Evolutionary conservation across 2,797 vertebrate species (phyloP).

Genomic region (Thunnus albacares): DNA sequence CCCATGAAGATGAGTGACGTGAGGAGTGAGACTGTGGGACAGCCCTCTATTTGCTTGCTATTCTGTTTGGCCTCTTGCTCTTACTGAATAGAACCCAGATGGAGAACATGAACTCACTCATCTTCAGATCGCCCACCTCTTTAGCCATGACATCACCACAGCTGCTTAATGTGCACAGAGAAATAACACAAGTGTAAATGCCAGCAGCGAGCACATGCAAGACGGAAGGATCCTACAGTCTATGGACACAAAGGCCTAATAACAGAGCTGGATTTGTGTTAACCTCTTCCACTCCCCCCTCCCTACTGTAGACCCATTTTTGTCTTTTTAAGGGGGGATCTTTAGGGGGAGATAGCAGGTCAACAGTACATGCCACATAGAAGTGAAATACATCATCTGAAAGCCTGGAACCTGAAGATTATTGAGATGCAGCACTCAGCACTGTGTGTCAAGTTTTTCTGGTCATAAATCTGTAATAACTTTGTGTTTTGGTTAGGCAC

Average conservation of each 20-base stretch:
- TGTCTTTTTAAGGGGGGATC: no score
- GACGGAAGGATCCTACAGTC: slow-evolving; percentile 13
- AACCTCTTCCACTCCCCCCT: no score
- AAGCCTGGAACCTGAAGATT: no score
- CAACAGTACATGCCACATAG: no score
- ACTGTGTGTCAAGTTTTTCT: no score
- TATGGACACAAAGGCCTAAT: background rate
- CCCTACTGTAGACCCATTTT: no score
- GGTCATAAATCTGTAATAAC: no score
- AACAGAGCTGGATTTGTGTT: slow-evolving; percentile 6
- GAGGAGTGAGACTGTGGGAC: slow-evolving; percentile 40
- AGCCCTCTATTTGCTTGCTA: slow-evolving; percentile 54
- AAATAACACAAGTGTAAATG: slow-evolving; percentile 60
- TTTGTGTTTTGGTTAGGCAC: no score
- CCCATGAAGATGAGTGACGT: slow-evolving; percentile 55
- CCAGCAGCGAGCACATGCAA: slow-evolving; percentile 45
- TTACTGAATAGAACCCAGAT: slow-evolving; percentile 73
- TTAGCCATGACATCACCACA: slow-evolving; percentile 73
- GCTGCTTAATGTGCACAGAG: slow-evolving; percentile 57
- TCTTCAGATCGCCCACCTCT: slow-evolving; percentile 65
- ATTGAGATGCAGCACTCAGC: no score
- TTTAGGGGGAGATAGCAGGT: no score
- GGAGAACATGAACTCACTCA: slow-evolving; percentile 70
- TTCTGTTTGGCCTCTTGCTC: slow-evolving; percentile 56
- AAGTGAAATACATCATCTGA: no score